These are phyloP conservation scores for Pangasius sanitwongsei DNA, from an alignment of 2,797 vertebrate species.

Conservation along the genomic window DNA sequence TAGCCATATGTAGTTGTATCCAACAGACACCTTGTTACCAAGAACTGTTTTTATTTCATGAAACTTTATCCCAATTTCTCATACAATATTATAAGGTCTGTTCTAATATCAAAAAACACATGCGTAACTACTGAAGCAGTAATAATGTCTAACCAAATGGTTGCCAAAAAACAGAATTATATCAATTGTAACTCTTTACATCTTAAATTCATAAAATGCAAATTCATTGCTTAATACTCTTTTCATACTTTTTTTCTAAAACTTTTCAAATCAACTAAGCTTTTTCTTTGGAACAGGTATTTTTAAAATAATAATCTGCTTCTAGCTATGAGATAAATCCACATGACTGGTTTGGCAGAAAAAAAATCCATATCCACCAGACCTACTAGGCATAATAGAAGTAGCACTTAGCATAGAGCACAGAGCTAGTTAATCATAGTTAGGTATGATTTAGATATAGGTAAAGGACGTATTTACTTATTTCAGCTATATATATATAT, in stretches of 20 bases:
- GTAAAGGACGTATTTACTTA: not conserved
- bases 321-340: not conserved
- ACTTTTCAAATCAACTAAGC: no score
- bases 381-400: no score
- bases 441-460: not conserved
- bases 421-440: not conserved
- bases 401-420: not conserved
- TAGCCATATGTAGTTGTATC: not conserved
- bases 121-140: no score
- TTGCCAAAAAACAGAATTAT: not conserved
- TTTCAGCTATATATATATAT: not conserved
- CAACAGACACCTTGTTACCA: no score
- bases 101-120: no score
- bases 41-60: no score
- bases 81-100: no score
- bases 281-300: not conserved
- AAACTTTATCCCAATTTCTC: no score
- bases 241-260: no score
- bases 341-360: not conserved
- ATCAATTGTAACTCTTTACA: not conserved
- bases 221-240: no score
- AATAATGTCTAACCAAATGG: no score
- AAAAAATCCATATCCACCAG: not conserved
- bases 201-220: no score
- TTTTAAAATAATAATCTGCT: not conserved